Evolutionary conservation across 2,888 invertebrate species (phyloP), one percentile per base, ranked within the genome.

Genomic region (Aporophyla nigra): DNA sequence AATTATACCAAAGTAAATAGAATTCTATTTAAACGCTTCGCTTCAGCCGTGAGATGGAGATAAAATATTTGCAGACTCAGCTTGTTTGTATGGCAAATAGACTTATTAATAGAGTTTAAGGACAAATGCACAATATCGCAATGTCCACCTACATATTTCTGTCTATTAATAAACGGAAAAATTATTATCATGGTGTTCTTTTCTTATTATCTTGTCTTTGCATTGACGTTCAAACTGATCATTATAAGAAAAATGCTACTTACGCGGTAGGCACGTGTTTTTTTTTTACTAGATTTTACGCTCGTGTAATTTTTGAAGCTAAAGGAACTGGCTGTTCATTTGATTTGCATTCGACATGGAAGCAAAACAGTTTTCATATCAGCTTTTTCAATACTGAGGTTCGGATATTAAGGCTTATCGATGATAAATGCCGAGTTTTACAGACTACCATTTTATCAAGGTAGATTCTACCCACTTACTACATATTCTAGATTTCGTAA

Each of bases 1-100:
- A 69, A 81, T 80, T 81, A 81, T n/a, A 75, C 46, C 46, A 66
- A 75, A 75, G 83, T 62, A 78, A 86, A 80, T 53, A 80, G 43
- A 21, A 54, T 54, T 59, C 77, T 65, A 85, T 56, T 78, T 73
- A 76, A 69, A 84, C 53, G 53, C 40, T n/a, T 46, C 63, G 67
- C 40, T 72, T n/a, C 16, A 71, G 74, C 76, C 77, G 56, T 74
- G 73, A 75, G 79, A 75, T 74, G 56, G 33, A 79, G 74, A 79
- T 77, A 74, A 76, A 80, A 84, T 84, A 74, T 84, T 79, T 79
- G 71, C 74, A 68, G 56, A 79, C 54, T 63, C 53, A 70, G 59
- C 68, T 71, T 81, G 76, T 76, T 83, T 71, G 73, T 65, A 61
- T 76, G 66, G 78, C 70, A 79, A 81, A 82, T 65, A 72, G n/a